Evolutionary conservation across 2,888 invertebrate genomes (phyloP).

Genomic region (Teleogryllus oceanicus): DNA sequence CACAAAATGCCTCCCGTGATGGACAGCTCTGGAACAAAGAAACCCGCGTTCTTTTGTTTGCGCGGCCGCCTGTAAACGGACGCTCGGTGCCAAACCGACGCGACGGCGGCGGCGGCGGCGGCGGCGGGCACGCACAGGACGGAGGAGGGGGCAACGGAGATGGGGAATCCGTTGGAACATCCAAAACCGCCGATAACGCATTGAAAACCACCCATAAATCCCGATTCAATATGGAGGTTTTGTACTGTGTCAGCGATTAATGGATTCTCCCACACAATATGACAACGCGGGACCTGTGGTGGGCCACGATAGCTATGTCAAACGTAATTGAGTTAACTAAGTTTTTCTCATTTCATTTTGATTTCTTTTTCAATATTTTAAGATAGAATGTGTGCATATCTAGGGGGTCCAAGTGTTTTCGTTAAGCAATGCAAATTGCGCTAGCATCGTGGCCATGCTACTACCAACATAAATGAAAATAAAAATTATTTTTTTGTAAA

Average conservation of each 20-base stretch:
- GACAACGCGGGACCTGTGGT: background rate
- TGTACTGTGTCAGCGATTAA: conserved; percentile 8
- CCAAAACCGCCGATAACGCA: conserved; percentile 18
- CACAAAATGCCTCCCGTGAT: background rate
- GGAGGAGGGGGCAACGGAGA: background rate
- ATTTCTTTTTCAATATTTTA: too few species aligned
- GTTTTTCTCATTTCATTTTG: too few species aligned
- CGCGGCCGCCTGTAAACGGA: background rate
- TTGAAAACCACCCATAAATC: conserved; percentile 8
- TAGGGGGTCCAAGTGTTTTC: too few species aligned
- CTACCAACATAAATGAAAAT: too few species aligned
- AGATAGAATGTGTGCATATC: too few species aligned
- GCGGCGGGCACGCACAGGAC: background rate
- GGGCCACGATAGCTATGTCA: background rate
- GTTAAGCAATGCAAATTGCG: too few species aligned
- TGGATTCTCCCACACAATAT: conserved; percentile 2
- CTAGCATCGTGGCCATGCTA: too few species aligned
- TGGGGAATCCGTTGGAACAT: background rate
- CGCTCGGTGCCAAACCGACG: background rate
- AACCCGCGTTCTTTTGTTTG: background rate
- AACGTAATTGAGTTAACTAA: background rate
- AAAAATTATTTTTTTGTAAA: too few species aligned
- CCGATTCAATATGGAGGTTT: background rate
- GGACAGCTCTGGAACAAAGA: background rate
- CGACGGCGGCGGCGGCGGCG: background rate